A percentile compares a stretch with the other conserved stretches of the same genome.
Evolutionary conservation across 2,797 vertebrate species (phyloP).

Genomic region (Enteromius thamalakanensis): DNA sequence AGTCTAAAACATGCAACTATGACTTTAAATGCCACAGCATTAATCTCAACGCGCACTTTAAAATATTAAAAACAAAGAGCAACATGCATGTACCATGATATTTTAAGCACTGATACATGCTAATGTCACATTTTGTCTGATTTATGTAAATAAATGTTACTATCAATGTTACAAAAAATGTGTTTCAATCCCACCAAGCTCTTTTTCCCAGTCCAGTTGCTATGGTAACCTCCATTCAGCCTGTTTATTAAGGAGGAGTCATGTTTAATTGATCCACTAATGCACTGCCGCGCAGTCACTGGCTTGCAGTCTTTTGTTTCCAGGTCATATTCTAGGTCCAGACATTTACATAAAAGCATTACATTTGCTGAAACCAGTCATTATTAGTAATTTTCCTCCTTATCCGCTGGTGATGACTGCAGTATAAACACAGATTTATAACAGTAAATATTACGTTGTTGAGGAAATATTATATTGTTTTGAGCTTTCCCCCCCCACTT

Average conservation of each 20-base stretch:
- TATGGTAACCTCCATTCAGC: slow-evolving; percentile 83
- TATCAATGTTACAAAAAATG: slow-evolving; percentile 44
- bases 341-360: slow-evolving; percentile 96
- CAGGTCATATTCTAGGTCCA: slow-evolving; percentile 93
- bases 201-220: slow-evolving; percentile 85
- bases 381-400: slow-evolving; percentile 91
- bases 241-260: slow-evolving; percentile 88
- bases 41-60: neutral
- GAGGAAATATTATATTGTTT: slow-evolving; percentile 77
- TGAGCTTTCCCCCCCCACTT: slow-evolving; percentile 35
- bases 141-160: slow-evolving; percentile 56
- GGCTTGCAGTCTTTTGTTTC: slow-evolving; percentile 96
- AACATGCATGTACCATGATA: neutral
- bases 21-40: neutral
- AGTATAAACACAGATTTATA: slow-evolving; percentile 82
- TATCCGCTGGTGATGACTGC: slow-evolving; percentile 88
- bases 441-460: slow-evolving; percentile 90
- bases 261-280: slow-evolving; percentile 99
- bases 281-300: slow-evolving; percentile 92
- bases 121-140: slow-evolving; percentile 38
- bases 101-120: neutral
- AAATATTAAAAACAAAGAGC: neutral
- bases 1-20: neutral
- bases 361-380: slow-evolving; percentile 90
- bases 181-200: slow-evolving; percentile 68